Evolutionary conservation across 2,797 vertebrate species (phyloP).

Genomic region (Salarias fasciatus): DNA sequence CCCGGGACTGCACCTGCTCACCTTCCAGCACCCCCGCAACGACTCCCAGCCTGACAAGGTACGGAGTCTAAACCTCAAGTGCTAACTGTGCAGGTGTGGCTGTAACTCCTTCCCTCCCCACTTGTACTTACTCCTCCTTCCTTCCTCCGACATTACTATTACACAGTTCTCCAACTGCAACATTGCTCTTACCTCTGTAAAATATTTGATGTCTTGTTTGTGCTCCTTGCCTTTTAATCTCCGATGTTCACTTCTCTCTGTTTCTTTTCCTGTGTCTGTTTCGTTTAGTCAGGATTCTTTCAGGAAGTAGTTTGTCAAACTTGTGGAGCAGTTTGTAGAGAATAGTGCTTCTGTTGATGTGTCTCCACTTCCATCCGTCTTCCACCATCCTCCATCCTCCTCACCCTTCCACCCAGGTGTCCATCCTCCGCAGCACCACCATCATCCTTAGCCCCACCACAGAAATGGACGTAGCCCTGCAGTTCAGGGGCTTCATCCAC

Average conservation of each 20-base stretch:
- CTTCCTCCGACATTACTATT: conserved; percentile 55
- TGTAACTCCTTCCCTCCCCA: conserved; percentile 53
- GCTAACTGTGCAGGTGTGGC: conserved; percentile 58
- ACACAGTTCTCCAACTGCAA: conserved; percentile 21
- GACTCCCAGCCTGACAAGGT: conserved; percentile 96
- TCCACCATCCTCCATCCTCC: conserved; percentile 52
- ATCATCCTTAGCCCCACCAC: conserved; percentile 90
- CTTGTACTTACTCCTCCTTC: conserved; percentile 64
- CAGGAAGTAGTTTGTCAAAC: conserved; percentile 45
- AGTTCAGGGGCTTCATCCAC: conserved; percentile 93
- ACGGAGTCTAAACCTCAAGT: conserved; percentile 70
- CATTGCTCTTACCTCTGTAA: conserved; percentile 3
- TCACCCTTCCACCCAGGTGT: conserved; percentile 80
- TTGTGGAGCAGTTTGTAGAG: conserved; percentile 56
- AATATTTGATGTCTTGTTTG: conserved; percentile 5
- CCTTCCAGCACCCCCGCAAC: conserved; percentile 94
- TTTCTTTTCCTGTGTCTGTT: conserved; percentile 34
- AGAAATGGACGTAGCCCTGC: conserved; percentile 91
- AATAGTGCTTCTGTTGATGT: conserved; percentile 71
- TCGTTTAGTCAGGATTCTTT: conserved; percentile 44
- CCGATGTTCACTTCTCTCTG: conserved; percentile 3
- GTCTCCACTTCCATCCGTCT: conserved; percentile 60
- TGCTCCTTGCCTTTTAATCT: conserved; percentile 15
- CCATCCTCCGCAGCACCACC: conserved; percentile 90
- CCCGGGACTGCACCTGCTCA: conserved; percentile 94